Conservation (phyloP, 2,797 vertebrate genomes). For the Mallotus villosus region DNA sequence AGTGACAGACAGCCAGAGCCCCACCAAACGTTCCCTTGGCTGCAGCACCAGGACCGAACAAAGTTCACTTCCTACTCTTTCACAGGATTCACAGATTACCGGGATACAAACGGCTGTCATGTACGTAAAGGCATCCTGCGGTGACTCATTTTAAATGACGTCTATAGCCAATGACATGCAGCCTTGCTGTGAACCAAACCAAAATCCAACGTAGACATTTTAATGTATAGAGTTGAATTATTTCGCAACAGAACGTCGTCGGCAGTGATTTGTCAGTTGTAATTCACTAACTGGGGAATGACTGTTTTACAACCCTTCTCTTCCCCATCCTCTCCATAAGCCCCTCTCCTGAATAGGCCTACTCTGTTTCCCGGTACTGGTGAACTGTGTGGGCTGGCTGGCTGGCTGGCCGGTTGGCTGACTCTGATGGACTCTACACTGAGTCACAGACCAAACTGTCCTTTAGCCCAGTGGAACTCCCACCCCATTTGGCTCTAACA, state of each 20-base stretch:
- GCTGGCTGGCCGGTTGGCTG: not conserved
- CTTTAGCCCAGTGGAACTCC: conserved; percentile 60
- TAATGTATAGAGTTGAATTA: no score
- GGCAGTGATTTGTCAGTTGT: not conserved
- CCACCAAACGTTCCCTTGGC: conserved; percentile 12
- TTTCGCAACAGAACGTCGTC: not conserved
- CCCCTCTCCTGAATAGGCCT: conserved; percentile 24
- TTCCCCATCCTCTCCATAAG: not conserved
- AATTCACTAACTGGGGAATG: not conserved
- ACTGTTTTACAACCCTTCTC: not conserved
- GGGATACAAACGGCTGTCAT: not conserved
- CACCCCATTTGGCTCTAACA: conserved; percentile 53
- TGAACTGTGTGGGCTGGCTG: conserved; percentile 44
- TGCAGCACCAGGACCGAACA: conserved; percentile 24
- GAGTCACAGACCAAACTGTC: conserved; percentile 66
- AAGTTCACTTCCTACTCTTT: conserved; percentile 40
- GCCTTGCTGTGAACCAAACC: no score
- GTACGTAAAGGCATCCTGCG: not conserved
- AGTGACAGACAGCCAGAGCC: conserved; percentile 55
- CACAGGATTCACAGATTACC: conserved; percentile 31
- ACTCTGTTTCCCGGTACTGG: conserved; percentile 40
- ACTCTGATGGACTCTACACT: conserved; percentile 43
- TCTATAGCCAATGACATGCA: no score
- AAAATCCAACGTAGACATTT: no score
- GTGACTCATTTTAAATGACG: no score